Percentiles rank a stretch among this genome's conserved stretches.
These are phyloP conservation scores for Homalodisca vitripennis DNA, from an alignment of 1,140 invertebrate genomes.

Conservation along the genomic window DNA sequence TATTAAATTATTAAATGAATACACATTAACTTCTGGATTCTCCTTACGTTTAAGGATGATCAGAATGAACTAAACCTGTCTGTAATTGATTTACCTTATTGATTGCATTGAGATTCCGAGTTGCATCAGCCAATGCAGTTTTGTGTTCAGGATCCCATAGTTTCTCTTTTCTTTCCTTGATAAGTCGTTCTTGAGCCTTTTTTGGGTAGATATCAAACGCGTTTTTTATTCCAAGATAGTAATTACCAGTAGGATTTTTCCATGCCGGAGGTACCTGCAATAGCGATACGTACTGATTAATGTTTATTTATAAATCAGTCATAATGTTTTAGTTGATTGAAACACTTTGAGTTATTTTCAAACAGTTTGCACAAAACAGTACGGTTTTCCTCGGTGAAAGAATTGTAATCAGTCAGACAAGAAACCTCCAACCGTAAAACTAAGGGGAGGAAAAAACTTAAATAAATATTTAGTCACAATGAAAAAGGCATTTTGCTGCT, in stretches of 20 bases:
- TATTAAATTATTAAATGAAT: background rate
- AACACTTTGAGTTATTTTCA: too few species aligned
- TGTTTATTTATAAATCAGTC: too few species aligned
- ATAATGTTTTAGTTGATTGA: too few species aligned
- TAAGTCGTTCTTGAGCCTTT: constrained; percentile 78
- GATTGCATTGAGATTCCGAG: constrained; percentile 63
- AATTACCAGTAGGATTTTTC: constrained; percentile 81
- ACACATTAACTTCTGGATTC: background rate
- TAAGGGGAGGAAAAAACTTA: too few species aligned
- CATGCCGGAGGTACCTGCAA: constrained; percentile 77
- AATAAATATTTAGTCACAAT: too few species aligned
- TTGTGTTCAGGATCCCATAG: constrained; percentile 85
- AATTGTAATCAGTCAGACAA: too few species aligned
- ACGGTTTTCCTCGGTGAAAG: too few species aligned
- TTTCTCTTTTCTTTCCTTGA: constrained; percentile 78
- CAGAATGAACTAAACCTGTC: background rate
- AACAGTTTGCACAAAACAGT: too few species aligned
- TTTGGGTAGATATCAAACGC: constrained; percentile 85
- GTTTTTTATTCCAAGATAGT: constrained; percentile 83
- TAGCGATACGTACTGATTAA: too few species aligned
- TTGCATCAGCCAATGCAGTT: constrained; percentile 70
- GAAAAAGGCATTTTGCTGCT: too few species aligned
- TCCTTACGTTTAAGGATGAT: background rate
- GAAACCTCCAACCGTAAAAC: too few species aligned
- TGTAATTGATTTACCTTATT: constrained; percentile 21